These are phyloP conservation scores for Linepithema humile DNA, from an alignment of 1,140 invertebrate genomes.

Conservation along the genomic window DNA sequence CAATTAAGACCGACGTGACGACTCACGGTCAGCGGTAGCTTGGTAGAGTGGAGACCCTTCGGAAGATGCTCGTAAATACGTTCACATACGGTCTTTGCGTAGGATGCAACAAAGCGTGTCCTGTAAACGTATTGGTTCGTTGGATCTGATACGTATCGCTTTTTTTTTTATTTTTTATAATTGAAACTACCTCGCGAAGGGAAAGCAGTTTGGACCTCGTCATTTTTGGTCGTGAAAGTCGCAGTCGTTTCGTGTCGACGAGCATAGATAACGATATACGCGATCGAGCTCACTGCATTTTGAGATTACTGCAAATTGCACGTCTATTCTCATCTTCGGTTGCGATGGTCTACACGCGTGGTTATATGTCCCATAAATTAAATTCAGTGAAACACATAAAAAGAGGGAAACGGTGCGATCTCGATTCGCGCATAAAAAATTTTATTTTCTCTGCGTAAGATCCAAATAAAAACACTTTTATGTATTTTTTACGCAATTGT, in stretches of 20 bases:
- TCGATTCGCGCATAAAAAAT: neutral
- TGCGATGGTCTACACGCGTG: neutral
- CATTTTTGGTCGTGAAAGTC: conserved; percentile 1
- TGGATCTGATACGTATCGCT: conserved; percentile 28
- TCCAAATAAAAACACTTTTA: neutral
- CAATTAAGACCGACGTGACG: conserved; percentile 60
- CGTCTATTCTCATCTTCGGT: conserved; percentile 37
- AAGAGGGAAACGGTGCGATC: neutral
- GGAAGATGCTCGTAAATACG: conserved; percentile 76
- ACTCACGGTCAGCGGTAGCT: conserved; percentile 58
- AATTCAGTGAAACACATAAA: conserved; percentile 24
- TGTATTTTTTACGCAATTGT: neutral
- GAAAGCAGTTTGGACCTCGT: neutral
- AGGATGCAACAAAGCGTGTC: conserved; percentile 51
- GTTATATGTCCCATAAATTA: neutral
- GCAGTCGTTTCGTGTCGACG: conserved; percentile 25
- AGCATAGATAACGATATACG: conserved; percentile 22
- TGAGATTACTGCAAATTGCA: conserved; percentile 68
- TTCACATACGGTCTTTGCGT: conserved; percentile 49
- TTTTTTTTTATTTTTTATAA: neutral
- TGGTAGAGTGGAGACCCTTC: conserved; percentile 81
- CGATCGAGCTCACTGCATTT: conserved; percentile 50
- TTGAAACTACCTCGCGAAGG: conserved; percentile 9
- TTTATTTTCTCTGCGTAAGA: conserved; percentile 1
- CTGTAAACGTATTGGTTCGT: conserved; percentile 49